A percentile compares a stretch with the other conserved stretches of the same genome.
phyloP scores from a whole-genome alignment of 2,797 vertebrate species.

The Leptoclinus maculatus region DNA sequence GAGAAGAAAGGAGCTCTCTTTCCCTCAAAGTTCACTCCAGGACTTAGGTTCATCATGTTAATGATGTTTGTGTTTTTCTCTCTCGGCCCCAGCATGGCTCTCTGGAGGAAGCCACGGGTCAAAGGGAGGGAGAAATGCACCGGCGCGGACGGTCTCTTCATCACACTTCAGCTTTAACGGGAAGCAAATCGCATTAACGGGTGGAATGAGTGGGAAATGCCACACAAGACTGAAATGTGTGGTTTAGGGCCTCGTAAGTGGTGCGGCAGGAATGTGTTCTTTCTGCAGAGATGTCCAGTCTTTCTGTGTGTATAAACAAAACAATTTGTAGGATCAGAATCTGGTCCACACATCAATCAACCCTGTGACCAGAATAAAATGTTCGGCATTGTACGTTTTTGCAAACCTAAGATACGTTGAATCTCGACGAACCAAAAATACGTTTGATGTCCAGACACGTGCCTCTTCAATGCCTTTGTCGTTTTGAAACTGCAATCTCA shows the following conservation, averaged over 20 bases:
- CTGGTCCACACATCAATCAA: constrained; percentile 6
- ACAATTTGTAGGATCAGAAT: neutral
- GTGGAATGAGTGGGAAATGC: constrained; percentile 27
- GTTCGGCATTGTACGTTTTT: neutral
- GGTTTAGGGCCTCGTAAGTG: constrained; percentile 19
- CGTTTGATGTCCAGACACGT: neutral
- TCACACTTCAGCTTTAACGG: constrained; percentile 28
- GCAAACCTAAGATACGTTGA: neutral
- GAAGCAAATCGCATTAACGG: constrained; percentile 23
- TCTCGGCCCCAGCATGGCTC: constrained; percentile 31
- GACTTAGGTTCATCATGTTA: constrained; percentile 44
- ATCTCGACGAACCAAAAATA: neutral
- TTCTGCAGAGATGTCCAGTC: neutral
- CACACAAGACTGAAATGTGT: constrained; percentile 12
- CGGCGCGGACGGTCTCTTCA: neutral
- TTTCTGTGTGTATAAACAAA: neutral
- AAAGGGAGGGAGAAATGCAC: constrained; percentile 21
- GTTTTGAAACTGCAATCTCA: too few relatives aligned
- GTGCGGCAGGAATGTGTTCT: constrained; percentile 7
- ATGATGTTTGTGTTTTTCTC: constrained; percentile 61
- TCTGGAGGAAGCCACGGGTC: constrained; percentile 40
- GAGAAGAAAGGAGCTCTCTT: constrained; percentile 48
- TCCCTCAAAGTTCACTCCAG: constrained; percentile 46
- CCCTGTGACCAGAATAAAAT: neutral
- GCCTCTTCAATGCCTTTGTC: neutral